Percentiles rank a stretch among this genome's conserved stretches.
phyloP scores from a whole-genome alignment of 2,797 vertebrate species.

The Hirundo rustica region DNA sequence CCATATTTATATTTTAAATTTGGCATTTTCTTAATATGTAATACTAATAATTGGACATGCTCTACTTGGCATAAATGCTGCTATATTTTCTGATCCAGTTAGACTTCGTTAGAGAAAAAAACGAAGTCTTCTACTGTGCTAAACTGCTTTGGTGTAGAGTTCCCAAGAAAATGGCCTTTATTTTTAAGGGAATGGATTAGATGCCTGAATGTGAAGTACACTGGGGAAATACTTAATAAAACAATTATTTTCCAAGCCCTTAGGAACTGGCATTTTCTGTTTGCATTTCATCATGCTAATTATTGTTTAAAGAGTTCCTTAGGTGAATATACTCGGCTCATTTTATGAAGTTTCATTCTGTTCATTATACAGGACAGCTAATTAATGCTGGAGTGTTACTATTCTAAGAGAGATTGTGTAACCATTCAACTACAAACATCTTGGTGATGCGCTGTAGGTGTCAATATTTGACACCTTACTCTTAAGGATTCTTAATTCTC shows the following conservation, averaged over 20 bases:
- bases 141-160: slow-evolving; percentile 27
- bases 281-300: slow-evolving; percentile 65
- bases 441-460: slow-evolving; percentile 27
- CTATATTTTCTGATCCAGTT: background rate
- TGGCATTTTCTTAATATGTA: background rate
- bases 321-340: slow-evolving; percentile 50
- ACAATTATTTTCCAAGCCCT: slow-evolving; percentile 56
- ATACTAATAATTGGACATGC: background rate
- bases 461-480: slow-evolving; percentile 56
- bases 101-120: background rate
- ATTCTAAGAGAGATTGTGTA: slow-evolving; percentile 46
- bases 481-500: background rate
- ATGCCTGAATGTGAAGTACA: slow-evolving; percentile 13
- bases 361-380: slow-evolving; percentile 67
- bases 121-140: background rate
- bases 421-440: slow-evolving; percentile 28
- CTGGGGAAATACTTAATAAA: slow-evolving; percentile 45
- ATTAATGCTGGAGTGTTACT: slow-evolving; percentile 66
- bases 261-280: slow-evolving; percentile 48
- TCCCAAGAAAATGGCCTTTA: slow-evolving; percentile 49
- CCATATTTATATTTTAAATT: background rate
- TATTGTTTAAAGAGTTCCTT: slow-evolving; percentile 65
- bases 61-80: background rate
- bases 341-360: slow-evolving; percentile 54
- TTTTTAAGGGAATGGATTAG: slow-evolving; percentile 52